Evolutionary conservation across 2,797 vertebrate species (phyloP), one percentile per base, ranked within the genome.

Genomic region (Leontocebus nigricollis): DNA sequence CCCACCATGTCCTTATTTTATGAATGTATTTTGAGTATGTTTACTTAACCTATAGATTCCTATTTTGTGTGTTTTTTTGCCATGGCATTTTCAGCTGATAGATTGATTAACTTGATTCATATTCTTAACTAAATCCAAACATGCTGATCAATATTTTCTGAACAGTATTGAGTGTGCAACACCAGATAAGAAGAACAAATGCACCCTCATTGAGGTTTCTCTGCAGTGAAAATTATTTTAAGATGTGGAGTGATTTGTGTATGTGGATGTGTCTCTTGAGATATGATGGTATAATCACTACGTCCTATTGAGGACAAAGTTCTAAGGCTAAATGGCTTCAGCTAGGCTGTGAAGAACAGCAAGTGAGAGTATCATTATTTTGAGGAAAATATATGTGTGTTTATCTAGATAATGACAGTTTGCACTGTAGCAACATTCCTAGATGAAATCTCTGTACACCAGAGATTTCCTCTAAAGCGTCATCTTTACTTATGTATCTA

Each of bases 111-210:
- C 8, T 83, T 57, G 84, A n/a, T 72, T 79, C 72, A 64, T 24
- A 64, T 76, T 80, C 64, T 92, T 92, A 7, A 76, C 8, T 57
- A 83, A 81, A 67, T 76, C 48, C 24, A 87, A 91, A 70, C 72
- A 93, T 59, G 30, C 7, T 24, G 36, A 86, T 95, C 84, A 93
- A 75, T 94, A 95, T 77, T 95, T 93, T 11, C 70, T 92, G 87
- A 96, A 52, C 61, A 92, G 73, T 92, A 80, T 22, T 72, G 80
- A 95, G 27, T 70, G 30, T 24, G 1, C 33, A 75, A 36, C 41
- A 83, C 39, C 24, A 92, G 75, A 82, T 52, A 82, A 91, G 30
- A 82, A 41, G 26, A 79, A 72, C 39, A 92, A 77, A 89, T 41
- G 10, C 15, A 39, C 9, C 48, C 20, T 57, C 36, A 64, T 36